Conservation (phyloP, 2,113 vertebrate species). For the Oncorhynchus gorbuscha region DNA sequence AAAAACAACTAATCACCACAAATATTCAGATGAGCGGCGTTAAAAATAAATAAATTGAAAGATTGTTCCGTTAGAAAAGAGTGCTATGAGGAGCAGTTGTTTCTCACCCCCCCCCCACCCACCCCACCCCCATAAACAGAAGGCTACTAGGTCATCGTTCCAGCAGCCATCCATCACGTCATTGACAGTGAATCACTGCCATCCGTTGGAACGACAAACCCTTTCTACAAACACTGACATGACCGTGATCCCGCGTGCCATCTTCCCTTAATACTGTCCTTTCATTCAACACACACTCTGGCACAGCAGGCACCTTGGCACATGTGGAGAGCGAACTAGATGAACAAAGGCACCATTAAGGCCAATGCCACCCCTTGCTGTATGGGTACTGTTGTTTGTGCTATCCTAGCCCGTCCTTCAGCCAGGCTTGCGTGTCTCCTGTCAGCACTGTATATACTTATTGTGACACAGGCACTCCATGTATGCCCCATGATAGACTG, state of each 20-base stretch:
- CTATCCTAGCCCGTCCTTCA: conserved; percentile 26
- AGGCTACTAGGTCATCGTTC: conserved; percentile 17
- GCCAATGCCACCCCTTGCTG: conserved; percentile 15
- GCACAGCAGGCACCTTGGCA: conserved; percentile 13
- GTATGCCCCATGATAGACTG: not conserved
- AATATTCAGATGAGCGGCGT: too few relatives aligned
- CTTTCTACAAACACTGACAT: conserved; percentile 3
- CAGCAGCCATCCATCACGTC: conserved; percentile 23
- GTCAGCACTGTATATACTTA: conserved; percentile 1
- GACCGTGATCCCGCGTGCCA: conserved; percentile 19
- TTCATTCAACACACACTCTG: conserved; percentile 25
- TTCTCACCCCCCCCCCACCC: too few relatives aligned
- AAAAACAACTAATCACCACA: too few relatives aligned
- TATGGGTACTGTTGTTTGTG: conserved; percentile 40
- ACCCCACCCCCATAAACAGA: not conserved
- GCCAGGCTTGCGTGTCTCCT: conserved; percentile 27
- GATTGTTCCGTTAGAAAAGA: too few relatives aligned
- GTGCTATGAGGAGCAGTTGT: too few relatives aligned
- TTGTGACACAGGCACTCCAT: not conserved
- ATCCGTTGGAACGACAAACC: conserved; percentile 27
- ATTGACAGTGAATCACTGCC: conserved; percentile 36
- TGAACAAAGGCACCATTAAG: conserved; percentile 61
- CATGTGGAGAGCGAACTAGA: conserved; percentile 11
- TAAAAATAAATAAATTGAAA: too few relatives aligned
- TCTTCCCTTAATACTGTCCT: conserved; percentile 21